Base-by-base conservation (phyloP, 2,113 vertebrate species). In the Tupaia tana region DNA sequence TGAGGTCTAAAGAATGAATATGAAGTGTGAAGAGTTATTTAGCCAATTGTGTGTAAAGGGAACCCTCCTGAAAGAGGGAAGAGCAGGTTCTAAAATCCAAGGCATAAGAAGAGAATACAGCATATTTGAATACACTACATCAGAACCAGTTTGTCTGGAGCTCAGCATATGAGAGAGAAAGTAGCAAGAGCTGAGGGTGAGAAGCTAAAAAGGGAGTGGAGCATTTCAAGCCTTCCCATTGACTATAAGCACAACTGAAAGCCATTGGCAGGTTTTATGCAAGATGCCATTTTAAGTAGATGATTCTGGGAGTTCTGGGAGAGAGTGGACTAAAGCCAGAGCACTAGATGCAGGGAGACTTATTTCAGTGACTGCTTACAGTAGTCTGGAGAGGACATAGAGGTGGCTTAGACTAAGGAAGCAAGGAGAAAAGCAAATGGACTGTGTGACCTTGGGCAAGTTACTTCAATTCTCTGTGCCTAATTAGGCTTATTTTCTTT, bases 221-320 rank as follows among this genome's bases (percentile, higher is more conserved):
- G 10, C 9, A 34, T 66, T 90, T 25, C 22, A 81, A 64, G 52
- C n/a, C 34, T 64, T n/a, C 16, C 43, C 19, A 79, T 66, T 82
- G 43, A 90, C 22, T 75, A 9, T 64, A 86, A 90, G 16, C 74
- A 74, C 27, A 92, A 22, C 43, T 12, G 71, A n/a, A 90, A 90
- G 10, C 25, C 12, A 31, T 52, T 85, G 24, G 6, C 0, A 27
- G 27, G 10, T 73, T 90, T 59, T 74, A 59, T 7, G 7, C 29
- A 58, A 79, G 54, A 43, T 66, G 14, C 22, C 67, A 9, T 85
- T 91, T 96, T 78, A 86, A 73, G 29, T 89, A 86, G 59, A n/a
- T 54, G 52, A 73, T 56, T 54, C 29, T 54, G 29, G 20, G 85
- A 79, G 27, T 70, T 10, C 70, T 22, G 86, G 31, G 12, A 0